A percentile compares a stretch with the other conserved stretches of the same genome.
Evolutionary conservation across 2,113 vertebrate genomes (phyloP).

Genomic region (Oceanodroma tethys): DNA sequence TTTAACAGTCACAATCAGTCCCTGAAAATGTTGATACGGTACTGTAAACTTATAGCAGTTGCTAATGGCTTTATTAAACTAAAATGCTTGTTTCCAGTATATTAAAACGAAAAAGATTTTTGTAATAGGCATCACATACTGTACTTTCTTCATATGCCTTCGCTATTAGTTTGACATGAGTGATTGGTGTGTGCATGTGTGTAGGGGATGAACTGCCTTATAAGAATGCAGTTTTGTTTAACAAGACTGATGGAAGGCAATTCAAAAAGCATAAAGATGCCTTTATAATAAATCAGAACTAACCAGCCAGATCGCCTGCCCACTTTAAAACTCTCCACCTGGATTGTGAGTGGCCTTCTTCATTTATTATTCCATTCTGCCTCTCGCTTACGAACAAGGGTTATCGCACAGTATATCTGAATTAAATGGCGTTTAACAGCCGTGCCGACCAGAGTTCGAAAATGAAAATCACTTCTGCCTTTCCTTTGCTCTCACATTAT

Average conservation of each 20-base stretch:
- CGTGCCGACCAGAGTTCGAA: neutral
- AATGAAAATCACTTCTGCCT: neutral
- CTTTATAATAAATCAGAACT: slow-evolving; percentile 38
- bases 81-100: neutral
- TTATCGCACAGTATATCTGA: neutral
- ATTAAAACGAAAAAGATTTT: neutral
- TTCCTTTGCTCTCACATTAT: neutral
- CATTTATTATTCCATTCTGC: neutral
- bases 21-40: neutral
- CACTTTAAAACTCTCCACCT: neutral
- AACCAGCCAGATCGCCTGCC: slow-evolving; percentile 18
- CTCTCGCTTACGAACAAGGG: neutral
- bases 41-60: neutral
- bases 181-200: neutral
- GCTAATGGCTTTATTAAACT: neutral
- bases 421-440: neutral
- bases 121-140: neutral
- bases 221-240: neutral
- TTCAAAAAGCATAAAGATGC: slow-evolving; percentile 16
- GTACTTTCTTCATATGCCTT: neutral
- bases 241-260: neutral
- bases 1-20: neutral
- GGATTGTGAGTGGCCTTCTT: neutral
- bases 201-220: neutral
- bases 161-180: neutral